phyloP scores from a whole-genome alignment of 2,113 vertebrate species.

The Alouatta palliata region DNA sequence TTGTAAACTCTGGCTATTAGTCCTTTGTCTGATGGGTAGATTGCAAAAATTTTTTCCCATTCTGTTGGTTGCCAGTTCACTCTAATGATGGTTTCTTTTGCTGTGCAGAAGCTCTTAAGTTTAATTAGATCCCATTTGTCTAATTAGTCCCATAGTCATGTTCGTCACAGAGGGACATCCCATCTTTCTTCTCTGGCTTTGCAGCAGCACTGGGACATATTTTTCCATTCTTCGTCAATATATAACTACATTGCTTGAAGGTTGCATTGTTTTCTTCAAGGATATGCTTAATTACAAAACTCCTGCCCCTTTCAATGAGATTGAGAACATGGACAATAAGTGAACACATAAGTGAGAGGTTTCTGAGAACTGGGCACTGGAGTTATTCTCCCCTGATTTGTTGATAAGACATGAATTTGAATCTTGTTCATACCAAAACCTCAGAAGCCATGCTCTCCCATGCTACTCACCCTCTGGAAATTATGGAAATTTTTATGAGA shows the following conservation, averaged over 20 bases:
- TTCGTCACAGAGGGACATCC: constrained; percentile 93
- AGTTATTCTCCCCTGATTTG: constrained; percentile 90
- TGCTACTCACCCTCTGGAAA: too few relatives aligned
- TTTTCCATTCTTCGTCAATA: constrained; percentile 93
- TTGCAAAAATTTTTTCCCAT: too few relatives aligned
- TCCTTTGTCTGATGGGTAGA: too few relatives aligned
- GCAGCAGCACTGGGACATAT: constrained; percentile 94
- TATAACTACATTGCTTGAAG: constrained; percentile 96
- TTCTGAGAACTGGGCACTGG: constrained; percentile 87
- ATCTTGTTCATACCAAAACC: constrained; percentile 94
- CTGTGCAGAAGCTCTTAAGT: too few relatives aligned
- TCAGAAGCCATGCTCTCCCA: neutral
- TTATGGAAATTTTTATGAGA: neutral
- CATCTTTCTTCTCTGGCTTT: constrained; percentile 95
- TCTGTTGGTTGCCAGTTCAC: too few relatives aligned
- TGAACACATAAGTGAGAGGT: constrained; percentile 89
- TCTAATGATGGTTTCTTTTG: too few relatives aligned
- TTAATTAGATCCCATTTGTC: too few relatives aligned
- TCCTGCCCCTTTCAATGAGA: constrained; percentile 94
- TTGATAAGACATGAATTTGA: constrained; percentile 95
- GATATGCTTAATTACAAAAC: constrained; percentile 95
- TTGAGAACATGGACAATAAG: constrained; percentile 92
- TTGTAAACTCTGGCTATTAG: too few relatives aligned
- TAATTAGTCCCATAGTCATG: constrained; percentile 90
- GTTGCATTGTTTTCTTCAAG: constrained; percentile 96